A percentile compares a stretch with the other conserved stretches of the same genome.
Evolutionary conservation across 2,888 invertebrate species (phyloP).

Genomic region (Ichneumon xanthorius): DNA sequence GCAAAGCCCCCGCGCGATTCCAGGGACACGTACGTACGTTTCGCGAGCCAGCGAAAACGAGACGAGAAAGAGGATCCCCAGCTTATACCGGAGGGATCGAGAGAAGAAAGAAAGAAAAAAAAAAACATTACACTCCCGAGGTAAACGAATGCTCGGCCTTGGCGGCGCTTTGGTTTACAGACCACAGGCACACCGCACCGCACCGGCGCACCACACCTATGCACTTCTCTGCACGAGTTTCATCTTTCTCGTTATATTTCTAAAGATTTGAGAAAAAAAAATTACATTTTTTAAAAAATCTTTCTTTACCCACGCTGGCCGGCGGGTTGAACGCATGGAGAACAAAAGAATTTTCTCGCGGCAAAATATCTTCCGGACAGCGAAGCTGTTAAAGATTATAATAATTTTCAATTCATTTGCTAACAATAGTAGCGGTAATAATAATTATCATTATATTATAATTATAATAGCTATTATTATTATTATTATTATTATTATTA

Average conservation of each 20-base stretch:
- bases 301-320: background rate
- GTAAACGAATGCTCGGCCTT: constrained; percentile 81
- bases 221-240: constrained; percentile 33
- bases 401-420: too few relatives aligned
- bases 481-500: too few relatives aligned
- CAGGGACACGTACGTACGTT: constrained; percentile 61
- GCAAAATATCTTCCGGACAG: too few relatives aligned
- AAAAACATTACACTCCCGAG: constrained; percentile 74
- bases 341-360: background rate
- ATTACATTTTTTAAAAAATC: background rate
- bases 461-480: too few relatives aligned
- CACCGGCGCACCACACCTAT: constrained; percentile 17
- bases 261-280: too few relatives aligned
- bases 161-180: constrained; percentile 73
- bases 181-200: constrained; percentile 49
- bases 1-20: constrained; percentile 52
- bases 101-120: constrained; percentile 65
- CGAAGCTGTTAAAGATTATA: too few relatives aligned
- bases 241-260: constrained; percentile 8
- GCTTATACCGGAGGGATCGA: constrained; percentile 16
- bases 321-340: background rate
- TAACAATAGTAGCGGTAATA: too few relatives aligned
- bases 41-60: constrained; percentile 48
- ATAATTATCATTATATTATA: too few relatives aligned
- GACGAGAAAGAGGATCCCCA: constrained; percentile 51